Base-by-base conservation (phyloP, 2,113 vertebrate species). In the Pedetes capensis region DNA sequence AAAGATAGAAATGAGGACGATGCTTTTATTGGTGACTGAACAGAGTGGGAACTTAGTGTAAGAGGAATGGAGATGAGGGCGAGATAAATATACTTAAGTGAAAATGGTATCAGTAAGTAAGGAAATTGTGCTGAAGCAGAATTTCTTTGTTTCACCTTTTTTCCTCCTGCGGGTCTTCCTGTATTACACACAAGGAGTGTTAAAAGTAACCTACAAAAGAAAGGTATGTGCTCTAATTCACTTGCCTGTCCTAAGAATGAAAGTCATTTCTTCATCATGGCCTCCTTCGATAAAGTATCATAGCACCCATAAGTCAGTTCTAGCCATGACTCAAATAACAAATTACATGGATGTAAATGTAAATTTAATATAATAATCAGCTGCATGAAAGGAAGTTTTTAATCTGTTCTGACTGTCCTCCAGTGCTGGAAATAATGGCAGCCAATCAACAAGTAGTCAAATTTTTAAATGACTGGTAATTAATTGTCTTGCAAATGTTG, bases 1-100 rank as follows among this genome's bases (percentile, higher is more conserved):
- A 76, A 96, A 97, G 87, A 95, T 96, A 95, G 84, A 96, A 96
- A 97, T 95, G 90, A 95, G 96, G 96, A 93, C 95, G 82, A 84
- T 90, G 95, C 94, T 93, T 96, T 95, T 93, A 88, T 55, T 95
- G 88, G 95, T 95, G 94, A 80, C 64, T 68, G 78, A 94, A 42
- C 76, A 87, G 84, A 92, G 89, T 42, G 84, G 59, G 61, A 87
- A 93, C 66, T 87, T 72, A 84, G 81, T 88, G 42, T 72, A 61
- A 83, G 94, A 87, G 59, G 37, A 90, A 88, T 34, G n/a, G 34
- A 95, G 92, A 84, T 47, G 61, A 95, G 71, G 13, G 47, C 64
- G 64, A 37, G 55, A 84, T 47, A 32, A 85, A 80, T 91, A 88
- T 78, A 83, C 59, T 86, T 74, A 55, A 76, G 71, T 57, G 57